Evolutionary conservation across 2,797 vertebrate genomes (phyloP), one percentile per base, ranked within the genome.

Genomic region (Simalia tracyae): DNA sequence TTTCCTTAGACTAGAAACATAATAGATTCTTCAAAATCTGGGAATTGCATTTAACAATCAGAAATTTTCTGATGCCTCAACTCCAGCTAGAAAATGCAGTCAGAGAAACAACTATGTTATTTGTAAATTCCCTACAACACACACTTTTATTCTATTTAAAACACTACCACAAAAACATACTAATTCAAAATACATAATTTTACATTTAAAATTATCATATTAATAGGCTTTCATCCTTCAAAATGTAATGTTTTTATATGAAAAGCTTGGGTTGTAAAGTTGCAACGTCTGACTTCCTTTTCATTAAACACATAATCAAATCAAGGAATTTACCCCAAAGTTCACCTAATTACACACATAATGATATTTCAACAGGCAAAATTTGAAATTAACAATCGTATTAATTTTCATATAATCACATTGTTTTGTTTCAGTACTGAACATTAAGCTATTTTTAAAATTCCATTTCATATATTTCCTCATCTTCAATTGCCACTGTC

Each of bases 1-100:
- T 91, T 64, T 94, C 50, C 84, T 84, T 92, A 91, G 66, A 54
- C 72, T 60, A 91, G 84, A 59, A 90, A 92, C 91, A 87, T 94
- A 89, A 12, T 91, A 56, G 61, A 61, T 81, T 14, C 28, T 85
- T 9, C 10, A 64, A 89, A 92, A 59, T 86, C 3, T 15, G 15
- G 68, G 17, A 93, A 87, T 91, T 61, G 57, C 59, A 31, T 5
- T 88, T 84, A 22, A 1, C 26, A 36, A 31, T 14, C 89, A 68
- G 26, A 88, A 66, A 8, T 19, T 88, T 56, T 28, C 8, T 59
- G 63, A 61, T 42, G 8, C 42, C 86, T 12, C 10, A 42, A 50
- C 56, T 57, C 31, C 22, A 46, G 59, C 60, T 54, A 12, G 61
- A 64, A 56, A 57, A 14, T n/a, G 36, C 14, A 5, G 36, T n/a